A percentile compares a stretch with the other conserved stretches of the same genome.
Conservation (phyloP, 1,140 invertebrate species). For the Atta cephalotes region DNA sequence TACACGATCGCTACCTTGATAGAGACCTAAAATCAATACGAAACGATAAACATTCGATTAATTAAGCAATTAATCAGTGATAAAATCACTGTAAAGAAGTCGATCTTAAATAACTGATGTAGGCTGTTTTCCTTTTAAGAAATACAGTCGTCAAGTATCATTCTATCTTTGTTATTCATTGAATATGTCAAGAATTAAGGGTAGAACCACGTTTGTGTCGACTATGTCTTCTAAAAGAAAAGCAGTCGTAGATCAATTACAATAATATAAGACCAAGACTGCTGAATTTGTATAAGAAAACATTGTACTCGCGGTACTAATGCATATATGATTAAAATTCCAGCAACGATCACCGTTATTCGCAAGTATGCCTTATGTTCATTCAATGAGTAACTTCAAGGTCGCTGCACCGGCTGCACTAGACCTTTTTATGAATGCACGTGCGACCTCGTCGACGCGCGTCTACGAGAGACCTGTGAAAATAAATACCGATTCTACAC, state of each 20-base stretch:
- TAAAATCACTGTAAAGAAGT: neutral
- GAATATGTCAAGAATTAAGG: too few species aligned
- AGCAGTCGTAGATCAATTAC: neutral
- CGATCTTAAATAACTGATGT: neutral
- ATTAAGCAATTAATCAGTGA: neutral
- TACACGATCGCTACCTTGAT: neutral
- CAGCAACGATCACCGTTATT: neutral
- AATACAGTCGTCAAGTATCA: too few species aligned
- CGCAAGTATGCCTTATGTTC: constrained; percentile 52
- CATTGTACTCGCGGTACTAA: neutral
- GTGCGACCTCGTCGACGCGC: constrained; percentile 25
- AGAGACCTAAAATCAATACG: neutral
- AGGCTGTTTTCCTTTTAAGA: too few species aligned
- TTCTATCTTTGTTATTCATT: too few species aligned
- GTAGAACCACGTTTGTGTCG: too few species aligned
- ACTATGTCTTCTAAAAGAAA: too few species aligned
- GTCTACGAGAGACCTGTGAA: constrained; percentile 50
- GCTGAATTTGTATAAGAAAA: neutral
- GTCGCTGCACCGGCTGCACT: constrained; percentile 58
- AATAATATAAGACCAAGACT: neutral
- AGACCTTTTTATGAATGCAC: constrained; percentile 64
- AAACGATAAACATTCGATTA: neutral
- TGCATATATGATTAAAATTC: neutral
- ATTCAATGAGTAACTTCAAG: constrained; percentile 72
- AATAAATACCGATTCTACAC: constrained; percentile 41